Conservation (phyloP, 2,113 vertebrate species). For the Riparia riparia region DNA sequence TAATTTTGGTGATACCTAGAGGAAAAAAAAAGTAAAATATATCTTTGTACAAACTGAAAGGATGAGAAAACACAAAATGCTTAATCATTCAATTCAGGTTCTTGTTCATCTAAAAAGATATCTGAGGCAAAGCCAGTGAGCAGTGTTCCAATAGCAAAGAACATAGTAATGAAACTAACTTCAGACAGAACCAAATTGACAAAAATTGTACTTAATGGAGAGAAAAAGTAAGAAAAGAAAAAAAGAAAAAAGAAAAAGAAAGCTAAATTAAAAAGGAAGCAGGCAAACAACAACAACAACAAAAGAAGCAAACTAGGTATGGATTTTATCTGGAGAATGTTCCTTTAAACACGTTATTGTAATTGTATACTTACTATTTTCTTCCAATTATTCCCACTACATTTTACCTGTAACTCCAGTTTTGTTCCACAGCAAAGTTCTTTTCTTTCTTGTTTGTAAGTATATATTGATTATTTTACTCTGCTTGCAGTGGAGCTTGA, state of each 20-base stretch:
- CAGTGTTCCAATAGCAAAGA: neutral
- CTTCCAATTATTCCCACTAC: neutral
- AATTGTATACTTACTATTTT: neutral
- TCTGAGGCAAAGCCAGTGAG: neutral
- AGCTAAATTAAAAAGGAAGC: neutral
- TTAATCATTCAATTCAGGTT: neutral
- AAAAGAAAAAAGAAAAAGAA: neutral
- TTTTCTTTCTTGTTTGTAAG: neutral
- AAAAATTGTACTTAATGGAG: neutral
- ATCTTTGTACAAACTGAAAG: neutral
- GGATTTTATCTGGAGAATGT: neutral
- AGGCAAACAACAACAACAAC: neutral
- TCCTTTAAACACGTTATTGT: neutral
- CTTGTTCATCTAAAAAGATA: neutral
- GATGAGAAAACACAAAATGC: neutral
- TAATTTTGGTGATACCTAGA: neutral
- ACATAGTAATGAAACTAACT: neutral
- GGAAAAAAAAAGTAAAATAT: neutral
- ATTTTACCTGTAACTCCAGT: neutral
- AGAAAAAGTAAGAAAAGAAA: neutral
- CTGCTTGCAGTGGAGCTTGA: slow-evolving; percentile 56
- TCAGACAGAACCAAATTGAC: neutral
- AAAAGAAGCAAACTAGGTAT: neutral
- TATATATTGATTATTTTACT: slow-evolving; percentile 63
- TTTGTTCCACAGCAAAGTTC: neutral